Evolutionary conservation across 2,888 invertebrate species (phyloP).

Genomic region (Zygothrica quintamaculata): DNA sequence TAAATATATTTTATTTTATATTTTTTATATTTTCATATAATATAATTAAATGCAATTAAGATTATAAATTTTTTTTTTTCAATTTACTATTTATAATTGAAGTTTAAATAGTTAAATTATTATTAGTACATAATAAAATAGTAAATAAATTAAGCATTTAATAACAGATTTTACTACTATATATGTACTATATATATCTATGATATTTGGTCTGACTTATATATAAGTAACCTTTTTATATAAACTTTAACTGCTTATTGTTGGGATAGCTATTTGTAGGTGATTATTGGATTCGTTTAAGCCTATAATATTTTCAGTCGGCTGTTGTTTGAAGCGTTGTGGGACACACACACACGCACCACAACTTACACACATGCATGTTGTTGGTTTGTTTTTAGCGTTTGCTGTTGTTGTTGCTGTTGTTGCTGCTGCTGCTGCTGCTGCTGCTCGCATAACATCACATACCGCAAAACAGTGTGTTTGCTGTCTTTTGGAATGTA

Average conservation of each 20-base stretch:
- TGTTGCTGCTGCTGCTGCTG: constrained; percentile 46
- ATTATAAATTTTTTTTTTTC: background rate
- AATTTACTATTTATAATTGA: background rate
- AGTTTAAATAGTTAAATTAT: background rate
- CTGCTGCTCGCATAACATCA: constrained; percentile 82
- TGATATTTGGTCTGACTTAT: no score
- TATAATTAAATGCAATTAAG: background rate
- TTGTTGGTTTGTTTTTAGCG: constrained; percentile 41
- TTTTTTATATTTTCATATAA: background rate
- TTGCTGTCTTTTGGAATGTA: constrained; percentile 84
- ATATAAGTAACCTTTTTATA: no score
- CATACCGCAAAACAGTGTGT: constrained; percentile 83
- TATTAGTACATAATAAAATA: no score
- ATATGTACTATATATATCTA: no score
- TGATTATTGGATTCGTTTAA: constrained; percentile 37
- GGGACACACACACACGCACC: constrained; percentile 42
- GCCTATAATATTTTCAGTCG: constrained; percentile 14
- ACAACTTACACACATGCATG: constrained; percentile 22
- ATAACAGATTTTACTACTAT: no score
- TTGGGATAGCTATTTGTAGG: constrained; percentile 43
- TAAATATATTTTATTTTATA: background rate
- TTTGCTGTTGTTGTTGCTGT: constrained; percentile 38
- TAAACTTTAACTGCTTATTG: no score
- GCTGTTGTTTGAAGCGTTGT: constrained; percentile 55
- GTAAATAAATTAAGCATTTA: no score